Conservation (phyloP, 2,113 vertebrate species). For the Ptychochromis oligacanthus region DNA sequence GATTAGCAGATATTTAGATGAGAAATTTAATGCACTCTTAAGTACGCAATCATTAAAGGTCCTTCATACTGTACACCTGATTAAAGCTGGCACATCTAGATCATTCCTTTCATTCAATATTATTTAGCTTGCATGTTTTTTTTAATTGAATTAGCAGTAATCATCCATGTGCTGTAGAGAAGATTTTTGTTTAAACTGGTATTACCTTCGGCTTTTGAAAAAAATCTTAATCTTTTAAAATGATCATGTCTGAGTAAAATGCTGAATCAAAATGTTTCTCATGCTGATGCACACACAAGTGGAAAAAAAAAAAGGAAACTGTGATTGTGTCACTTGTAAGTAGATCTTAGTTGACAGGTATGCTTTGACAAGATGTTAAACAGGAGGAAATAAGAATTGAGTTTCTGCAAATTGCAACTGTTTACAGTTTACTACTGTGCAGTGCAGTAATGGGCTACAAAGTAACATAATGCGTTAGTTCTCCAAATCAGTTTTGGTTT, state of each 20-base stretch:
- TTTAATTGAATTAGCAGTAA: background rate
- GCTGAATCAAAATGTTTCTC: conserved; percentile 6
- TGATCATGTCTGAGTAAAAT: conserved; percentile 6
- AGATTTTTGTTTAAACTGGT: background rate
- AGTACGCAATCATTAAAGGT: conserved; percentile 71
- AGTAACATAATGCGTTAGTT: background rate
- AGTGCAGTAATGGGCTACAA: background rate
- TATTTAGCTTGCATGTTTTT: background rate
- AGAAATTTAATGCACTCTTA: conserved; percentile 51
- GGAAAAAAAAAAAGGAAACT: background rate
- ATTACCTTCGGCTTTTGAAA: conserved; percentile 20
- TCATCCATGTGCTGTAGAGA: background rate
- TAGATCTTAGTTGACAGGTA: conserved; percentile 16
- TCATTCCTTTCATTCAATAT: conserved; percentile 18
- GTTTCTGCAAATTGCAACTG: background rate
- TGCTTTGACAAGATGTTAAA: conserved; percentile 30
- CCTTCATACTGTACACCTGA: conserved; percentile 46
- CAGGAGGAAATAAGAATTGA: background rate
- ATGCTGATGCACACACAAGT: background rate
- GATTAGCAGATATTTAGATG: conserved; percentile 32
- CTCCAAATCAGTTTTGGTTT: background rate
- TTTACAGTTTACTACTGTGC: background rate
- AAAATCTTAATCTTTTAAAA: conserved; percentile 10
- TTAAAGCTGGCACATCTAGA: conserved; percentile 51
- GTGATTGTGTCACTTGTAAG: background rate